Base-by-base conservation (phyloP, 2,797 vertebrate species). In the Pseudopleuronectes americanus region DNA sequence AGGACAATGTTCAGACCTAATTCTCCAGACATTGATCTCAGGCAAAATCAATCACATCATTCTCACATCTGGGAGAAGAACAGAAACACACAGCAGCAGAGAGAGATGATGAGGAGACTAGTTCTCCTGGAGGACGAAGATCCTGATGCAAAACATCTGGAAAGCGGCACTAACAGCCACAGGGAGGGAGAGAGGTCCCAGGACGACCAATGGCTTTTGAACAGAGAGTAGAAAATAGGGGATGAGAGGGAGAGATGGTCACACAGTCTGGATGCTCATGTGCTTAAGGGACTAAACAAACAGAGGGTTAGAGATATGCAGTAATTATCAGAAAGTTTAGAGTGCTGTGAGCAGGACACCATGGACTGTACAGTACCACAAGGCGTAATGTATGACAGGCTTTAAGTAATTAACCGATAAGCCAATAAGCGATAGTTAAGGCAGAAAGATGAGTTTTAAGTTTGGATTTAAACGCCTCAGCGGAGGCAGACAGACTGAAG, bases 371-470 rank as follows among this genome's bases (percentile, higher is more conserved):
- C 51, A 23, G 51, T 24, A 14, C 51, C 6, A 24, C 51, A 16
- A 23, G 51, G 51, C 22, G 14, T 53, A 14, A 53, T 53, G 23
- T 23, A 16, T 53, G n/a, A 13, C 24, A 8, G 26, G 26, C 26
- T 12, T 31, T 28, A 31, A 31, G 53, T 55, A 55, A 28, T 17
- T 16, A 26, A 53, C 9, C 13, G 24, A 24, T 5, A 26, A 53
- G 51, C 22, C 51, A 17, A 2, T 55, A 55, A 55, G 6, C 31
- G 55, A 21, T 23, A 43, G 57, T n/a, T 33, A n/a, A 56, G 54
- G 54, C 28, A 2, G 19, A 31, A 33, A 33, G 28, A 56, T 56
- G 28, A 56, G 19, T 56, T 56, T 56, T 56, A 56, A 56, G 26
- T 56, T n/a, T 31, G 28, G 54, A 31, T 56, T 33, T 21, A 16